Evolutionary conservation across 2,888 invertebrate species (phyloP).

Genomic region (Drosophila diplacantha): DNA sequence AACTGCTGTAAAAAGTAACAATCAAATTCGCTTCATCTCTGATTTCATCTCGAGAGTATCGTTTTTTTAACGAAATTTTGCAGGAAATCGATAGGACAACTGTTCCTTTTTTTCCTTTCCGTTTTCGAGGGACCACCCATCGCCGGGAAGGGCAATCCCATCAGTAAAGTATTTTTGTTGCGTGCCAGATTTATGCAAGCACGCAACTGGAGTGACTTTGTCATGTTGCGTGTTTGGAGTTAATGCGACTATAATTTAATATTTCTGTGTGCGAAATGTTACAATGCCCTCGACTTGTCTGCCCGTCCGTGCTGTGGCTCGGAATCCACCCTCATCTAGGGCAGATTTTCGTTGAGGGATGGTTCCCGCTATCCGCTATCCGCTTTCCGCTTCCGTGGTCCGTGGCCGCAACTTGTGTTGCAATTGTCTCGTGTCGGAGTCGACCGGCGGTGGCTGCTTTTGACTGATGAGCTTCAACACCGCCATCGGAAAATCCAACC

Average conservation of each 20-base stretch:
- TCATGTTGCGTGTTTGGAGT: constrained; percentile 63
- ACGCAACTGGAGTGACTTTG: constrained; percentile 61
- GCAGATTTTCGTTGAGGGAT: constrained; percentile 33
- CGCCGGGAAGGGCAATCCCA: constrained; percentile 19
- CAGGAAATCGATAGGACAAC: constrained; percentile 41
- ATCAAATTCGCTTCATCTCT: constrained; percentile 4
- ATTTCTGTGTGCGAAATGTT: constrained; percentile 56
- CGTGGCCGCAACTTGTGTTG: constrained; percentile 55
- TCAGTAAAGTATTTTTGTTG: constrained; percentile 37
- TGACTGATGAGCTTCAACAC: constrained; percentile 68
- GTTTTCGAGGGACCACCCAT: constrained; percentile 6
- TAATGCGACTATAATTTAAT: constrained; percentile 70
- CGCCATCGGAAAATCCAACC: constrained; percentile 17
- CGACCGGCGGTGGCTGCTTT: constrained; percentile 32
- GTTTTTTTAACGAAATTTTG: constrained; percentile 11
- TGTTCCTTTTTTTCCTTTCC: constrained; percentile 14
- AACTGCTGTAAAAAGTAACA: neutral
- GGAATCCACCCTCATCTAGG: constrained; percentile 35
- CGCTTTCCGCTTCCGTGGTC: constrained; percentile 35
- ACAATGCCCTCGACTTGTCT: constrained; percentile 40
- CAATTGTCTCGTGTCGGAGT: constrained; percentile 51
- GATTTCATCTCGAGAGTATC: constrained; percentile 9
- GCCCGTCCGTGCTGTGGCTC: constrained; percentile 11
- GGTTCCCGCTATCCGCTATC: constrained; percentile 19
- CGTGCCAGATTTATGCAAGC: constrained; percentile 60